Percentiles rank a stretch among this genome's conserved stretches.
These are phyloP conservation scores for Yasuhikotakia modesta DNA, from an alignment of 2,797 vertebrate species.

Conservation along the genomic window DNA sequence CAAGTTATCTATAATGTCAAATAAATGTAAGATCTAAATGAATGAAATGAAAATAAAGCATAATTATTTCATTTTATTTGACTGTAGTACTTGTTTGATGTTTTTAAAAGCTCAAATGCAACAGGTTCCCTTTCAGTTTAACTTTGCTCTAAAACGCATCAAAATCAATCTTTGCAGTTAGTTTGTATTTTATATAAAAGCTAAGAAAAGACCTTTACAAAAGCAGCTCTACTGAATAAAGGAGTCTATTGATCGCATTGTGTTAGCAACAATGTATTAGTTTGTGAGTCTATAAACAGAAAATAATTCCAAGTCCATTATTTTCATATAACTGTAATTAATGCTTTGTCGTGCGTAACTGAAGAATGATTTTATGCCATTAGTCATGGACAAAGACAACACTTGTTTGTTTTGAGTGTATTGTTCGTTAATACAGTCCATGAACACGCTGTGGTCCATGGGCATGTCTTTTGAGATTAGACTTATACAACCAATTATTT, in stretches of 20 bases:
- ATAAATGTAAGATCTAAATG: slow-evolving; percentile 33
- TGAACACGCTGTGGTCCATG: neutral
- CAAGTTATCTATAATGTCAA: slow-evolving; percentile 27
- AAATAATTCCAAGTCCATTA: too few relatives aligned
- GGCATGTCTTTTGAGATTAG: neutral
- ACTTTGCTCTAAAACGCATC: neutral
- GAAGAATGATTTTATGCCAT: too few relatives aligned
- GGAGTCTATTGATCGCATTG: neutral
- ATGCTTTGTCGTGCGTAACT: neutral
- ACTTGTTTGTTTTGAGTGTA: neutral
- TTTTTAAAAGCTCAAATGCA: neutral
- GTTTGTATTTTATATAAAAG: slow-evolving; percentile 1
- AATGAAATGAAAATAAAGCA: slow-evolving; percentile 31
- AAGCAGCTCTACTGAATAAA: slow-evolving; percentile 2
- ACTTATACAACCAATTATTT: neutral
- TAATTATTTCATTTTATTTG: slow-evolving; percentile 35
- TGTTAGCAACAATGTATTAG: neutral
- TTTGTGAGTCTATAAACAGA: too few relatives aligned
- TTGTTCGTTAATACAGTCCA: neutral
- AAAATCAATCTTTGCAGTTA: neutral
- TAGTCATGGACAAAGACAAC: too few relatives aligned
- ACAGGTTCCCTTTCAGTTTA: neutral
- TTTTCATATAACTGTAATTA: neutral
- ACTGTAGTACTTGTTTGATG: neutral
- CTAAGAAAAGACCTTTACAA: neutral